A percentile compares a stretch with the other conserved stretches of the same genome.
phyloP scores from a whole-genome alignment of 2,797 vertebrate genomes.

The Sebastes iracundus region DNA sequence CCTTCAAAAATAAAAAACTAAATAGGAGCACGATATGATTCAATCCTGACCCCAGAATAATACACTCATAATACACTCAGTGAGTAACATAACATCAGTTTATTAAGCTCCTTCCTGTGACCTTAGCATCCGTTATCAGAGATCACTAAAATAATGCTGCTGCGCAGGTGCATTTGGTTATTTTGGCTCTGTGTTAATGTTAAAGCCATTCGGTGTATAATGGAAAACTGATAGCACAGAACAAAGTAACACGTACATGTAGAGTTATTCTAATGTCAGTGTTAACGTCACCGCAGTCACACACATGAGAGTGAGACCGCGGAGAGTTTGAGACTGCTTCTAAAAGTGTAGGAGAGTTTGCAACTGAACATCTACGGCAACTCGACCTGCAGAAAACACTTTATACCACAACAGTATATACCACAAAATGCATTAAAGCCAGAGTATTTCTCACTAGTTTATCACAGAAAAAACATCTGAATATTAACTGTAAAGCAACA shows the following conservation, averaged over 20 bases:
- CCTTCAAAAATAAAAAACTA: not conserved
- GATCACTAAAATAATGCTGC: not conserved
- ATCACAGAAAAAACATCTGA: not conserved
- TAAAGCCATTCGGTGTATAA: not conserved
- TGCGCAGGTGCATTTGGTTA: not conserved
- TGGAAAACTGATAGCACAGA: constrained; percentile 14
- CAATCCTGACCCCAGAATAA: not conserved
- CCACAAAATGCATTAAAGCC: too few species aligned
- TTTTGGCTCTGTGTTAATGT: constrained; percentile 38
- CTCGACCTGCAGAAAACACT: too few species aligned
- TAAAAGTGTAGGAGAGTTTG: not conserved
- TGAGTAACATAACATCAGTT: not conserved
- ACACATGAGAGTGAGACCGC: not conserved
- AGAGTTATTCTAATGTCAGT: not conserved
- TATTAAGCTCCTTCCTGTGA: constrained; percentile 25
- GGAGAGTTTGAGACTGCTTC: too few species aligned
- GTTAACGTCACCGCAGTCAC: not conserved
- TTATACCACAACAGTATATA: too few species aligned
- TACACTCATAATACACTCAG: not conserved
- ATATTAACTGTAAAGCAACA: not conserved
- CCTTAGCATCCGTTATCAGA: constrained; percentile 11
- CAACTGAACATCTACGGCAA: too few species aligned
- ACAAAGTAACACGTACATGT: constrained; percentile 22
- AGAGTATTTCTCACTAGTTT: not conserved
- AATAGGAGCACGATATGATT: not conserved